These are phyloP conservation scores for Achlya flavicornis DNA, from an alignment of 2,888 invertebrate species.

Conservation along the genomic window DNA sequence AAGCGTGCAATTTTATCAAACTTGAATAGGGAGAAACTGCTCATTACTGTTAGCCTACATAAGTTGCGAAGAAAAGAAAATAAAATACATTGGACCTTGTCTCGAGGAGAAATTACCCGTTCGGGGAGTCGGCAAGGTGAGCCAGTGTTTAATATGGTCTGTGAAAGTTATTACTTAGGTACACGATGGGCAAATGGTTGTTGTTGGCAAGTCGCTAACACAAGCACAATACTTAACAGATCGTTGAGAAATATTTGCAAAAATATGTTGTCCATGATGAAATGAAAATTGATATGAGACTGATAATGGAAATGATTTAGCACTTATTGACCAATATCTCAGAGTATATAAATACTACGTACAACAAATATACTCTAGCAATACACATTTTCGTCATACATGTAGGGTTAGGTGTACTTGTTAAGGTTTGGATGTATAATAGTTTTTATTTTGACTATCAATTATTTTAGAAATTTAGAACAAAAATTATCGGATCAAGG, in stretches of 20 bases:
- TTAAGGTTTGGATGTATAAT: background rate
- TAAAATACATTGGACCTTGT: slow-evolving; percentile 69
- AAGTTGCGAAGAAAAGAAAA: slow-evolving; percentile 77
- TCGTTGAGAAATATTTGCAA: slow-evolving; percentile 10
- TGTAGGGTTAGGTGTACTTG: too few relatives aligned
- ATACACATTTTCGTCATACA: background rate
- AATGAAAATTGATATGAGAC: background rate
- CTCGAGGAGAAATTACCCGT: slow-evolving; percentile 72
- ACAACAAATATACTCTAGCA: slow-evolving; percentile 4
- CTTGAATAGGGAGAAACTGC: slow-evolving; percentile 68
- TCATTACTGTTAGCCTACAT: slow-evolving; percentile 74
- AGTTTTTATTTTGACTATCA: background rate
- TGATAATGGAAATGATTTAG: background rate
- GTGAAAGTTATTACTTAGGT: slow-evolving; percentile 72
- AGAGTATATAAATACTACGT: too few relatives aligned
- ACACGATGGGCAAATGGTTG: slow-evolving; percentile 23
- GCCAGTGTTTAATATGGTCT: slow-evolving; percentile 62
- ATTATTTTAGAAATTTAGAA: background rate
- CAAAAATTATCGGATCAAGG: slow-evolving; percentile 20
- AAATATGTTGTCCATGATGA: background rate
- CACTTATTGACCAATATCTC: slow-evolving; percentile 11
- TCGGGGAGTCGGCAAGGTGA: slow-evolving; percentile 64
- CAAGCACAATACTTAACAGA: background rate
- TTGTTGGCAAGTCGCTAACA: slow-evolving; percentile 17
- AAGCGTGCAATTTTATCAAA: slow-evolving; percentile 63